A percentile compares a stretch with the other conserved stretches of the same genome.
phyloP scores from a whole-genome alignment of 2,888 invertebrate genomes.

The Ptychoptera contaminata region DNA sequence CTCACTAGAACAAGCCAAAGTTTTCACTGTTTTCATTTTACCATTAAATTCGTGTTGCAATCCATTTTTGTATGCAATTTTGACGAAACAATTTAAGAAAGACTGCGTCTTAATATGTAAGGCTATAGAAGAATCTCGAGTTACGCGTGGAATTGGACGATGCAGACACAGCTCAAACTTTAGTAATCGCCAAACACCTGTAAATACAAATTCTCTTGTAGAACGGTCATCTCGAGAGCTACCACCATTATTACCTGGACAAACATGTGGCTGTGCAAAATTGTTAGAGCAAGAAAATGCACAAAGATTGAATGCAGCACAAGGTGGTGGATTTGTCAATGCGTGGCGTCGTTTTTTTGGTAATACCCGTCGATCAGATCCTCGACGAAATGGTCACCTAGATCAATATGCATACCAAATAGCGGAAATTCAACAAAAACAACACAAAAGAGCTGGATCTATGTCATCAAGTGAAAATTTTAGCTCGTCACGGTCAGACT shows the following conservation, averaged over 20 bases:
- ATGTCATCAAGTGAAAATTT: conserved; percentile 83
- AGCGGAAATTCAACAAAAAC: conserved; percentile 58
- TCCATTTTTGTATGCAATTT: conserved; percentile 93
- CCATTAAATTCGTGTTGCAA: conserved; percentile 96
- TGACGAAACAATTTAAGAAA: conserved; percentile 95
- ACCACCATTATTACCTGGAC: conserved; percentile 34
- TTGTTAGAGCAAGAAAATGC: conserved; percentile 24
- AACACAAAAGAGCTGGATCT: conserved; percentile 62
- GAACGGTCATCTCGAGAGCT: conserved; percentile 65
- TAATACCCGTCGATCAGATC: conserved; percentile 17
- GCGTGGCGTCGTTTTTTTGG: conserved; percentile 32
- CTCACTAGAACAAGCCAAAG: conserved; percentile 88
- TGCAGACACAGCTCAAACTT: conserved; percentile 77
- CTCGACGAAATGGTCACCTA: conserved; percentile 33
- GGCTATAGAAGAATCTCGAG: conserved; percentile 86
- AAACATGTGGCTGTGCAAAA: conserved; percentile 32
- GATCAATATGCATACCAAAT: conserved; percentile 62
- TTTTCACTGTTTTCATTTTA: conserved; percentile 87
- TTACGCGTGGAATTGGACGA: conserved; percentile 72
- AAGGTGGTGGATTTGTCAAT: conserved; percentile 16
- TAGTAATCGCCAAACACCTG: conserved; percentile 74
- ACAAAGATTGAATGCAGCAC: conserved; percentile 14
- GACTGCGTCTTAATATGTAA: conserved; percentile 93
- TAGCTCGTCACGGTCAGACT: conserved; percentile 74
- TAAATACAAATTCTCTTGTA: conserved; percentile 68